phyloP scores from a whole-genome alignment of 2,113 vertebrate genomes.

The Mus spicilegus region DNA sequence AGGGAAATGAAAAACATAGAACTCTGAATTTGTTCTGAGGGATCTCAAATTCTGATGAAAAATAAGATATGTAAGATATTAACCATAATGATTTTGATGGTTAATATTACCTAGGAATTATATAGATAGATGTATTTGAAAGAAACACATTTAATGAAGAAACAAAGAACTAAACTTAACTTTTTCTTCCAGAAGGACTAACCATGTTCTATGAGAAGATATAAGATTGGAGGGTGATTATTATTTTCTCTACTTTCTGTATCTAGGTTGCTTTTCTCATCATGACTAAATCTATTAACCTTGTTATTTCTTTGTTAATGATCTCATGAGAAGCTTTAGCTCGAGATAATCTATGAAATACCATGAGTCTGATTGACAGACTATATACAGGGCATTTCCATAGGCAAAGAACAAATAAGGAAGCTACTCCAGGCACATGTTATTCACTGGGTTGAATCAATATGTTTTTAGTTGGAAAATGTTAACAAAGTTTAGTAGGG shows the following conservation, averaged over 20 bases:
- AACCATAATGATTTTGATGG: not conserved
- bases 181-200: not conserved
- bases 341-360: not conserved
- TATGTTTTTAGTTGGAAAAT: not conserved
- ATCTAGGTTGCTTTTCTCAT: not conserved
- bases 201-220: not conserved
- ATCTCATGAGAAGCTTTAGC: not conserved
- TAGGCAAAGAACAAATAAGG: not conserved
- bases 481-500: not conserved
- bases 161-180: constrained; percentile 10
- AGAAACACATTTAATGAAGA: not conserved
- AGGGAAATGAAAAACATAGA: not conserved
- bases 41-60: not conserved
- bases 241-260: not conserved
- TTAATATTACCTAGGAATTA: not conserved
- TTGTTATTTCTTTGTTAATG: not conserved
- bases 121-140: not conserved
- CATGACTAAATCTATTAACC: not conserved
- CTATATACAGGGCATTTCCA: rapidly evolving
- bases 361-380: not conserved
- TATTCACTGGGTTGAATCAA: not conserved
- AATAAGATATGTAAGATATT: not conserved
- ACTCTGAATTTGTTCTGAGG: not conserved
- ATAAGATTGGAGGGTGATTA: not conserved
- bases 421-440: not conserved